Percentiles rank a stretch among this genome's conserved stretches.
phyloP scores from a whole-genome alignment of 2,113 vertebrate species.

The Anseranas semipalmata region DNA sequence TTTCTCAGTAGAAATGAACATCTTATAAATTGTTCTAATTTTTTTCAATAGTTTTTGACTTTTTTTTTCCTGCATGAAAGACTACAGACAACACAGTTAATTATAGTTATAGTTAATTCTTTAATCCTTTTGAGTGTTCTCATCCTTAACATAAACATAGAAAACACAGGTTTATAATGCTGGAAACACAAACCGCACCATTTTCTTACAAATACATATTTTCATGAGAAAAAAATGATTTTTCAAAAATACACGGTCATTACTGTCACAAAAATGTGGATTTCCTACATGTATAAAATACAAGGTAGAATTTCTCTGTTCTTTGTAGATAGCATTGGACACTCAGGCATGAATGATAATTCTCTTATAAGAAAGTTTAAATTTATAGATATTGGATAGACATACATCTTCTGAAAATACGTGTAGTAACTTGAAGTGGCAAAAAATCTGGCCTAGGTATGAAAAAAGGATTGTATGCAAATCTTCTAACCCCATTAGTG shows the following conservation, averaged over 20 bases:
- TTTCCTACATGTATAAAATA: background rate
- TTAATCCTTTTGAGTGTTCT: background rate
- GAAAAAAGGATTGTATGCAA: background rate
- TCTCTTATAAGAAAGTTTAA: background rate
- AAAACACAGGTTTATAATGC: background rate
- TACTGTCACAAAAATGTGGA: background rate
- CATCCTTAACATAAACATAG: background rate
- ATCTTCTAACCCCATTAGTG: background rate
- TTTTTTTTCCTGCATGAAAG: background rate
- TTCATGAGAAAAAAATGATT: background rate
- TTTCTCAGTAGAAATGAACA: background rate
- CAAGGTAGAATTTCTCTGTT: background rate
- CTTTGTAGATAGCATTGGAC: background rate
- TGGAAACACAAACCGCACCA: background rate
- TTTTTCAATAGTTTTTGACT: background rate
- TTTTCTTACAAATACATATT: background rate
- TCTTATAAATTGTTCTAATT: background rate
- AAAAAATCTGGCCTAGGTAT: background rate
- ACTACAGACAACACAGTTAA: background rate
- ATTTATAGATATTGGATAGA: background rate
- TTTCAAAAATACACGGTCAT: background rate
- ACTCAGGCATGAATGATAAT: background rate
- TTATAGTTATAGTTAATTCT: background rate
- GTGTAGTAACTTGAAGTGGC: background rate
- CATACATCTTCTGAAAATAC: background rate